These are phyloP conservation scores for Uria lomvia DNA, from an alignment of 2,113 vertebrate species.

Conservation along the genomic window DNA sequence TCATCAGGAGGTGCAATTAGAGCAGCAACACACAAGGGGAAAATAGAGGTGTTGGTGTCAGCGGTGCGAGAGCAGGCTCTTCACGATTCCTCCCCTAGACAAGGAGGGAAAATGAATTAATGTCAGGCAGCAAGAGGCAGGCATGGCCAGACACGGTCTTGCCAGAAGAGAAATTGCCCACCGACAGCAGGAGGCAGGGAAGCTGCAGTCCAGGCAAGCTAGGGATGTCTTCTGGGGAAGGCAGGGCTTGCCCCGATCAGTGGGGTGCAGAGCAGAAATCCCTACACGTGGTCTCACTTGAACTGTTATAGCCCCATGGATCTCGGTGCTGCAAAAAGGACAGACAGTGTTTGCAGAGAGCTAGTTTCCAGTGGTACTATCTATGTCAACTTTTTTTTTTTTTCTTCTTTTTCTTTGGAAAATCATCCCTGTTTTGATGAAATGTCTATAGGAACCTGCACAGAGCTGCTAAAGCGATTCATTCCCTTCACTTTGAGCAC, in stretches of 20 bases:
- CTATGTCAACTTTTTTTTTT: background rate
- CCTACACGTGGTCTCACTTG: background rate
- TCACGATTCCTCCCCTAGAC: background rate
- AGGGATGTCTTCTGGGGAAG: rapidly evolving
- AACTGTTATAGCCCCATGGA: background rate
- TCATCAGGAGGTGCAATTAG: background rate
- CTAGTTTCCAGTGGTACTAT: background rate
- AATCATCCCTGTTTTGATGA: background rate
- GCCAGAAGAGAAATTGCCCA: background rate
- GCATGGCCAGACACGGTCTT: rapidly evolving
- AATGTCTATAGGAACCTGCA: background rate
- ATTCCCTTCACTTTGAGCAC: background rate
- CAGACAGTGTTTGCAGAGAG: background rate
- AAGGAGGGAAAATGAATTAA: background rate
- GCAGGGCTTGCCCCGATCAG: background rate
- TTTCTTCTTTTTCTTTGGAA: background rate
- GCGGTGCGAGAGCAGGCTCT: background rate
- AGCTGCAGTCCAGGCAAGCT: background rate
- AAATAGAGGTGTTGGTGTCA: background rate
- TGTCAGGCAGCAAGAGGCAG: background rate
- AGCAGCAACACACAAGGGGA: background rate
- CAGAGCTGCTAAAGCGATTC: background rate
- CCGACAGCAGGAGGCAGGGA: background rate
- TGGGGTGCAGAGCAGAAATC: background rate
- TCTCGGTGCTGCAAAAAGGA: background rate